A percentile compares a stretch with the other conserved stretches of the same genome.
Conservation (phyloP, 2,888 invertebrate species). For the Biston stratarius region DNA sequence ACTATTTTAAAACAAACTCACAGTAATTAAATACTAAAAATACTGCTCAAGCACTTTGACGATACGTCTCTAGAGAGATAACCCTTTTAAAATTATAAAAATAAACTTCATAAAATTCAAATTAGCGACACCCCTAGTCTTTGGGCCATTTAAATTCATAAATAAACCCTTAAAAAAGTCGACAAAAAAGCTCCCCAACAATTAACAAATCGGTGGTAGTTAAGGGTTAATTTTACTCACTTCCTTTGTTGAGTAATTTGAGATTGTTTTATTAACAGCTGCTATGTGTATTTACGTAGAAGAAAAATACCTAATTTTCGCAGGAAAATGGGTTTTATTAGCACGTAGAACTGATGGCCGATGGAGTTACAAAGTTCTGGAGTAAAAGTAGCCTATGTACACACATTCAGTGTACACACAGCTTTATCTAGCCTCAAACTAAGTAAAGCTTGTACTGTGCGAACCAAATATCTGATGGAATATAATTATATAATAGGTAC, state of each 20-base stretch:
- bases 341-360: no score
- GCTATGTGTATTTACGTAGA: constrained; percentile 39
- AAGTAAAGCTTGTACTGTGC: no score
- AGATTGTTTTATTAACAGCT: constrained; percentile 60
- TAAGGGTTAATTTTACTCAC: constrained; percentile 80
- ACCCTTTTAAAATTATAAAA: constrained; percentile 70
- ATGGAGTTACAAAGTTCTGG: no score
- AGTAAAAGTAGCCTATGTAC: no score
- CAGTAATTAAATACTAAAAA: constrained; percentile 53
- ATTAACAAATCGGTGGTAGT: constrained; percentile 82
- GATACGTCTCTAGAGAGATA: constrained; percentile 59
- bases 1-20: constrained; percentile 39
- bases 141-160: constrained; percentile 82
- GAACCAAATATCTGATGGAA: no score
- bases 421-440: no score
- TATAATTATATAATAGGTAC: no score
- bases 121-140: constrained; percentile 79
- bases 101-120: constrained; percentile 83
- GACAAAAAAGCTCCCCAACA: constrained; percentile 73
- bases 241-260: constrained; percentile 66
- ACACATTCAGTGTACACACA: no score
- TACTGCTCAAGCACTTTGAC: constrained; percentile 49
- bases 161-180: constrained; percentile 72
- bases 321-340: not conserved
- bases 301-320: not conserved